Evolutionary conservation across 1,140 invertebrate genomes (phyloP).

Genomic region (Arctopsyche grandis): DNA sequence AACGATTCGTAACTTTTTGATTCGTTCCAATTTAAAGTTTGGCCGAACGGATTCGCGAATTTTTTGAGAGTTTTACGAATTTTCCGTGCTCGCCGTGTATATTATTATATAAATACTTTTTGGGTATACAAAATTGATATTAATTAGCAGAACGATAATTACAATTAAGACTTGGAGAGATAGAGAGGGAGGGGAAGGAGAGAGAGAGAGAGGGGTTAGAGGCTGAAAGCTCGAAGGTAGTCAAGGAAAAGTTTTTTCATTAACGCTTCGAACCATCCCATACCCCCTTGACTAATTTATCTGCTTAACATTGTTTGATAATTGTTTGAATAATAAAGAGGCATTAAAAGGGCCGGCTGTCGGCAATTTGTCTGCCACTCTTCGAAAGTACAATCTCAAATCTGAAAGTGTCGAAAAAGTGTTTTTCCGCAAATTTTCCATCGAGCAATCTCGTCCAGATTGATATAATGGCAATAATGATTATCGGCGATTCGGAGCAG

Average conservation of each 20-base stretch:
- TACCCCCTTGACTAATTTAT: constrained; percentile 35
- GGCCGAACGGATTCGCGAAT: too few relatives aligned
- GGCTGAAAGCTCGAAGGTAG: constrained; percentile 16
- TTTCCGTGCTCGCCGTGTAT: too few relatives aligned
- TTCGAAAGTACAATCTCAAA: background rate
- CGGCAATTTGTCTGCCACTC: constrained; percentile 29
- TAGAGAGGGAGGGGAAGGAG: background rate
- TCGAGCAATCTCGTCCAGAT: too few relatives aligned
- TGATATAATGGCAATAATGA: too few relatives aligned
- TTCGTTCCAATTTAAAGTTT: too few relatives aligned
- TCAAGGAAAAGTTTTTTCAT: constrained; percentile 39
- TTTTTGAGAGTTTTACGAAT: too few relatives aligned
- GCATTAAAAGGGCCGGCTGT: constrained; percentile 23
- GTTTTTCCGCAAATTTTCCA: background rate
- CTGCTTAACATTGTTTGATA: constrained; percentile 42
- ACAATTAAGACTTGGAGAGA: constrained; percentile 28
- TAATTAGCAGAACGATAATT: constrained; percentile 41
- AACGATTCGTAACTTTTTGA: too few relatives aligned
- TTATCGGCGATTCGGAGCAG: too few relatives aligned
- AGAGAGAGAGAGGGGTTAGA: background rate
- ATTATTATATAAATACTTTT: too few relatives aligned
- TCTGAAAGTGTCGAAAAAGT: background rate
- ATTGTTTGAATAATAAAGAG: constrained; percentile 46
- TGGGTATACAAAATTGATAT: constrained; percentile 37
- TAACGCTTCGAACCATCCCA: background rate